These are phyloP conservation scores for Heliocidaris tuberculata DNA, from an alignment of 35 echinoderm and acorn worm species.

Conservation along the genomic window DNA sequence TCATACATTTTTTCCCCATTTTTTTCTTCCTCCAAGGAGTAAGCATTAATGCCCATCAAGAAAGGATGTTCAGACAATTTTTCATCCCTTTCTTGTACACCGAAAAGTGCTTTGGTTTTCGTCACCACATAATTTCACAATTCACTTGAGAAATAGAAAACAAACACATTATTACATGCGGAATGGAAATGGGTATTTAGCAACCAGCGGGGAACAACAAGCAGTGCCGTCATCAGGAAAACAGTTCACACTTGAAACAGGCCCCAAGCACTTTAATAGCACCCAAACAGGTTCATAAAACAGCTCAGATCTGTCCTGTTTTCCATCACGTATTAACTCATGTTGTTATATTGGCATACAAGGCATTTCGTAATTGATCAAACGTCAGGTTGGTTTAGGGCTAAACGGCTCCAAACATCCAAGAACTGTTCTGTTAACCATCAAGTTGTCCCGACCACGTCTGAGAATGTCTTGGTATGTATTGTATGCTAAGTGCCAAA, in stretches of 20 bases:
- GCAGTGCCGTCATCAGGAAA: background rate
- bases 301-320: background rate
- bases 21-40: too few relatives aligned
- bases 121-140: background rate
- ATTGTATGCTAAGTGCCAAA: too few relatives aligned
- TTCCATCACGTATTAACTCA: background rate
- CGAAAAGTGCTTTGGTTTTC: background rate
- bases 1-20: too few relatives aligned
- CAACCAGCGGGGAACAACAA: background rate
- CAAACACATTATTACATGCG: background rate
- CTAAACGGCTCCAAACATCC: background rate
- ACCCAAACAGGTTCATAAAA: background rate
- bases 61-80: too few relatives aligned
- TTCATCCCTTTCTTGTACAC: background rate
- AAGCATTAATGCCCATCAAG: too few relatives aligned
- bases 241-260: background rate
- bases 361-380: background rate
- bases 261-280: background rate
- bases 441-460: background rate
- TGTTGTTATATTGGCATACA: background rate
- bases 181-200: background rate
- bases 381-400: background rate
- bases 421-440: background rate
- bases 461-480: background rate
- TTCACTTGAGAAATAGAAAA: constrained; percentile 1